Base-by-base conservation (phyloP, 2,113 vertebrate species). In the Sander lucioperca region DNA sequence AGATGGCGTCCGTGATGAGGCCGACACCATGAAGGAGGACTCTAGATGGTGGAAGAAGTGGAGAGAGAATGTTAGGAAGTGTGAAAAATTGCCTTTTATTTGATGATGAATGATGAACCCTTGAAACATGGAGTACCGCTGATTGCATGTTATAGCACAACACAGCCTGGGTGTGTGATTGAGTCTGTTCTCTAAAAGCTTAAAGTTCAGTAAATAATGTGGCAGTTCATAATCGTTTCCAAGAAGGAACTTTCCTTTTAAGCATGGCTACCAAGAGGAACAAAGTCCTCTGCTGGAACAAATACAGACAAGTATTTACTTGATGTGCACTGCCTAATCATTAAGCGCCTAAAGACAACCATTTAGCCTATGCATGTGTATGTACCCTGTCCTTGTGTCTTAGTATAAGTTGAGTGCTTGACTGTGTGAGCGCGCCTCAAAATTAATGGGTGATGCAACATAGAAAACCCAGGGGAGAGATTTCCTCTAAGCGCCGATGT, bases 1-100 rank as follows among this genome's bases (percentile, higher is more conserved):
- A 0, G 97, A 97, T 0, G 98, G 98, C 0, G 97, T 99, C 57
- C 98, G 96, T 0, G 98, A 98, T 61, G 98, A 97, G n/a, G 98
- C 98, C 0, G 97, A 98, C 74, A 99, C 96, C 0, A 96, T 96
- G 74, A 99, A 99, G 1, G 97, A 96, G 0, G 96, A 97, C 87
- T 99, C 98, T 99, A 66, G 62, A 54, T 59, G 72, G 91, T n/a
- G 62, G 72, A 21, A 73, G 61, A 83, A 66, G 27, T 80, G 9
- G 13, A 39, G 48, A 71, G 10, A 70, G 16, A 33, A 15, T 63
- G 68, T 88, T 84, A 85, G 33, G 33, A 75, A 21, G 66, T 50
- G 23, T 16, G 25, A 68, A 21, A 77, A 72, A 84, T 18, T 7
- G 39, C 21, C 16, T 71, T 74, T 85, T 65, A 47, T 56, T 74